Base-by-base conservation (phyloP, 2,888 invertebrate species). In the Morpho deidamia region DNA sequence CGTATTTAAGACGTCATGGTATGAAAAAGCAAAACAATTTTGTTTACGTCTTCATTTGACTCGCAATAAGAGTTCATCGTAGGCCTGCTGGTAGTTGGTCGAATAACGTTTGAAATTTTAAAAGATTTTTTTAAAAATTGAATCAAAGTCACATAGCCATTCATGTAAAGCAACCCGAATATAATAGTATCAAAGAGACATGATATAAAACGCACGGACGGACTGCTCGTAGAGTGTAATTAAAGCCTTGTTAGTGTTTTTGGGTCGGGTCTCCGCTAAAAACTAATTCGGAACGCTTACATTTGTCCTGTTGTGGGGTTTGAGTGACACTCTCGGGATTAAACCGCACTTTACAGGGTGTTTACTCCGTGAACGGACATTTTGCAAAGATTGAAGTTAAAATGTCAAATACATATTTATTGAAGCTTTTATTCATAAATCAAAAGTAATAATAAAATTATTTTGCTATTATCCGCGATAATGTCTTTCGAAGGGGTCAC, bases 261-360 rank as follows among this genome's bases (percentile, higher is more conserved):
- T 44, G 49, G 44, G 44, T 35, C 23, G n/a, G 38, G n/a, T 38
- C 71, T 75, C 71, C 71, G 67, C 81, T 76, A 76, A 79, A 84
- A 84, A 83, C 80, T 81, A 83, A 81, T 80, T 81, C 70, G 61
- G 71, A 75, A 66, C 70, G 66, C 68, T 61, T 63, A 39, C 53
- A 50, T 42, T 46, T 34, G 49, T 66, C 51, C 54, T 43, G 45
- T 54, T 56, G 43, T 48, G 42, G 53, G 53, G 39, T 53, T 50
- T 46, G 48, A 51, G 44, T 51, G 51, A 53, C 55, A 53, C 35
- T 56, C 48, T 37, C 65, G 64, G 71, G 72, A 76, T 81, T 74
- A 76, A 69, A 70, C 69, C 49, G 44, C 63, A 67, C 66, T 78
- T 74, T 72, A 62, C 68, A 66, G 61, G 55, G 63, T 69, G 69